These are phyloP conservation scores for Drosophila watanabei DNA, from an alignment of 1,140 invertebrate species.

Conservation along the genomic window DNA sequence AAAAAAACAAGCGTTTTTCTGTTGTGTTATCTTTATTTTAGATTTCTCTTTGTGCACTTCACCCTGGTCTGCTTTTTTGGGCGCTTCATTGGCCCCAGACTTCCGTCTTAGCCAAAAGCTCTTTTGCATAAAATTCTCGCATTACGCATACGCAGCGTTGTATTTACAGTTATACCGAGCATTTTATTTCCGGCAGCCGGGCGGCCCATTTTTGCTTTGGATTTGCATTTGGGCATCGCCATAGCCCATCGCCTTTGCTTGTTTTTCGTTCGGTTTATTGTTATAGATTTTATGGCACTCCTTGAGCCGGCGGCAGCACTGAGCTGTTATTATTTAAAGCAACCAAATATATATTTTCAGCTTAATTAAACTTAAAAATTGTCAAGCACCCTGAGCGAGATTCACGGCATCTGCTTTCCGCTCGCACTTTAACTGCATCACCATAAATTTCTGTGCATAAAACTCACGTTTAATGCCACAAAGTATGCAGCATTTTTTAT, in stretches of 20 bases:
- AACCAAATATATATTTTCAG: constrained; percentile 82
- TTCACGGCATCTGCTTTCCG: constrained; percentile 47
- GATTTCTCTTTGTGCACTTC: constrained; percentile 14
- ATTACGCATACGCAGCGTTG: constrained; percentile 80
- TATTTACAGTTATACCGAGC: constrained; percentile 77
- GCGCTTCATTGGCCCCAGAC: constrained; percentile 18
- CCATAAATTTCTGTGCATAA: constrained; percentile 77
- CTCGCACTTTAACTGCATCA: constrained; percentile 70
- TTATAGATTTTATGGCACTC: constrained; percentile 75
- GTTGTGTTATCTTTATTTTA: not conserved
- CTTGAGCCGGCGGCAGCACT: constrained; percentile 1
- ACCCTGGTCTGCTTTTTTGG: not conserved
- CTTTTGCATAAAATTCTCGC: constrained; percentile 81
- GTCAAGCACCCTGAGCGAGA: constrained; percentile 43
- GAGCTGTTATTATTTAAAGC: constrained; percentile 77
- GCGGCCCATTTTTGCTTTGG: constrained; percentile 53
- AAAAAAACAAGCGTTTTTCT: no score
- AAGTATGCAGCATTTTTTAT: constrained; percentile 74
- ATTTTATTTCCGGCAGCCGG: constrained; percentile 72
- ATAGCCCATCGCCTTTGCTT: constrained; percentile 32
- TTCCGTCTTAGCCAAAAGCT: constrained; percentile 53
- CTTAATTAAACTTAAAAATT: constrained; percentile 82
- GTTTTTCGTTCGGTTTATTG: constrained; percentile 62
- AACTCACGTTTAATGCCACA: constrained; percentile 78
- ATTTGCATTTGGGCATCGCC: constrained; percentile 48